A percentile compares a stretch with the other conserved stretches of the same genome.
These are phyloP conservation scores for Formica aserva DNA, from an alignment of 2,888 invertebrate species.

Conservation along the genomic window DNA sequence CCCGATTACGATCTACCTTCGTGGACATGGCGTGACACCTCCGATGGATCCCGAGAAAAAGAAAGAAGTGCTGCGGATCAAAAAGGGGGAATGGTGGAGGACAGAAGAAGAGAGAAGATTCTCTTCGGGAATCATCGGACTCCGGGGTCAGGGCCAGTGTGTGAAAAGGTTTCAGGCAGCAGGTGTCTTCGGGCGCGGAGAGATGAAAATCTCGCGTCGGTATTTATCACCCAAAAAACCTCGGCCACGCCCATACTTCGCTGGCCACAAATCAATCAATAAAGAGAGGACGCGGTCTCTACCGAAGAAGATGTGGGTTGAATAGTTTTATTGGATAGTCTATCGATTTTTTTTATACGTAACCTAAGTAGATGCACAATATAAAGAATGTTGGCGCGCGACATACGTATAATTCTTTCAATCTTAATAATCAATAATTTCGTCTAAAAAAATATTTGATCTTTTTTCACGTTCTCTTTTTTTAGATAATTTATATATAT, in stretches of 20 bases:
- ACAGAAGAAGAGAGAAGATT: slow-evolving; percentile 25
- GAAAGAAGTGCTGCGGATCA: slow-evolving; percentile 18
- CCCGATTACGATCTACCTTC: slow-evolving; percentile 63
- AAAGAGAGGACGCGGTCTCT: slow-evolving; percentile 53
- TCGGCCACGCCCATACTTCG: slow-evolving; percentile 75
- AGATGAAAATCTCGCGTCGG: slow-evolving; percentile 76
- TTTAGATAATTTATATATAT: background rate
- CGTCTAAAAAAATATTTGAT: slow-evolving; percentile 7
- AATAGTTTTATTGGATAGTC: slow-evolving; percentile 33
- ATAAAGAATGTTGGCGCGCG: slow-evolving; percentile 1
- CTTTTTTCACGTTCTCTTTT: background rate
- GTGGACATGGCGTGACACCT: slow-evolving; percentile 57
- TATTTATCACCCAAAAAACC: slow-evolving; percentile 76
- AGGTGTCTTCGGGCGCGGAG: slow-evolving; percentile 74
- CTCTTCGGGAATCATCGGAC: slow-evolving; percentile 54
- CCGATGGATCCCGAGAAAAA: slow-evolving; percentile 42
- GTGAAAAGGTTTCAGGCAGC: slow-evolving; percentile 75
- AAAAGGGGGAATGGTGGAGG: background rate
- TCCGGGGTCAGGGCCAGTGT: slow-evolving; percentile 64
- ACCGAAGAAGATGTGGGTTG: slow-evolving; percentile 33
- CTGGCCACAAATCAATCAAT: slow-evolving; percentile 82
- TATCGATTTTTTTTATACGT: slow-evolving; percentile 37
- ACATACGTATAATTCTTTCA: slow-evolving; percentile 1
- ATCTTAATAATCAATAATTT: slow-evolving; percentile 16
- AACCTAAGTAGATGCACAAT: slow-evolving; percentile 9